Evolutionary conservation across 2,888 invertebrate genomes (phyloP).

Genomic region (Atrina japonica): DNA sequence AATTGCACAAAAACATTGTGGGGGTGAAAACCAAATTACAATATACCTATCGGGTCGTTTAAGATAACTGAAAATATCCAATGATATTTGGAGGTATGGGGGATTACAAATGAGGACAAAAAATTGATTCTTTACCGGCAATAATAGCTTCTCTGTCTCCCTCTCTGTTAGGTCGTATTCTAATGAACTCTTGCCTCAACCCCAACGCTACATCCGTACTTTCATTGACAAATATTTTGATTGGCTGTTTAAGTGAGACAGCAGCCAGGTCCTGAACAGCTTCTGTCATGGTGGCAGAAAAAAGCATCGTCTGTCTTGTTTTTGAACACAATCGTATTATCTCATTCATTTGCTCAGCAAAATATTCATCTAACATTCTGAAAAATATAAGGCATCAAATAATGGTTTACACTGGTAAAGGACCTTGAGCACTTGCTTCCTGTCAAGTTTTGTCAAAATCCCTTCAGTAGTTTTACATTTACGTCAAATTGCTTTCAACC

Average conservation of each 20-base stretch:
- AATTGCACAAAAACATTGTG: no score
- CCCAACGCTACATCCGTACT: constrained; percentile 98
- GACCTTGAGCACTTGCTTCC: no score
- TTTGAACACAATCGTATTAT: constrained; percentile 95
- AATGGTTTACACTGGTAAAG: no score
- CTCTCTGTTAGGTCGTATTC: constrained; percentile 91
- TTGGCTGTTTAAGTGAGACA: constrained; percentile 94
- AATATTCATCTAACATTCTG: constrained; percentile 98
- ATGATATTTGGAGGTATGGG: no score
- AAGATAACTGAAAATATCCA: no score
- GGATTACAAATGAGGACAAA: neutral
- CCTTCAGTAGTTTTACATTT: neutral
- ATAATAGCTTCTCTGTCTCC: constrained; percentile 93
- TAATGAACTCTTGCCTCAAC: constrained; percentile 96
- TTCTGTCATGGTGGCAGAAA: constrained; percentile 99
- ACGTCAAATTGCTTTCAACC: neutral
- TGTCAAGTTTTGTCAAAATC: no score
- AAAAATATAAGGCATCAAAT: constrained; percentile 51
- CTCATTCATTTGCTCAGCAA: constrained; percentile 99
- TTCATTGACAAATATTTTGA: constrained; percentile 96
- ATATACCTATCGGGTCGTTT: no score
- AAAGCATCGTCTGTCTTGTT: constrained; percentile 96
- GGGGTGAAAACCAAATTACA: no score
- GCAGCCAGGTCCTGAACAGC: constrained; percentile 95
- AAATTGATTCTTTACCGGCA: constrained; percentile 69